These are phyloP conservation scores for Craniophora ligustri DNA, from an alignment of 2,888 invertebrate species.

Conservation along the genomic window DNA sequence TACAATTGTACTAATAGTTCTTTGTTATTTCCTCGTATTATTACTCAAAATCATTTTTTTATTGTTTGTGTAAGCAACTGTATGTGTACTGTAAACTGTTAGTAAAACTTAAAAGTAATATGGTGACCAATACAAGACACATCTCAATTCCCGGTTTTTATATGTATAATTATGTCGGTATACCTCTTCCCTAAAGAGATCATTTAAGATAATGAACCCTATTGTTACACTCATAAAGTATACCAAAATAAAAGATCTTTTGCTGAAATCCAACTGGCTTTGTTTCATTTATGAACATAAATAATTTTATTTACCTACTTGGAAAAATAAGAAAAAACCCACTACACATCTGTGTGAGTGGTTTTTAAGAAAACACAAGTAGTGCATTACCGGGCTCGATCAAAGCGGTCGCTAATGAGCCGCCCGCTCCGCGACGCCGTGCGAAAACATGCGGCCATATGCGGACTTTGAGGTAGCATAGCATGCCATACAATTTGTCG, in stretches of 20 bases:
- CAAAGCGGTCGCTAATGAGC: conserved; percentile 64
- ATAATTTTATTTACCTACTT: conserved; percentile 11
- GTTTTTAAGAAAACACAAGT: conserved; percentile 58
- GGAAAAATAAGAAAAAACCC: conserved; percentile 26
- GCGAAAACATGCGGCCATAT: conserved; percentile 29
- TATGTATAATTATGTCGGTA: not conserved
- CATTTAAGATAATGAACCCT: too few relatives aligned
- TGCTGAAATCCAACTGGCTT: not conserved
- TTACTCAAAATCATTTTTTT: too few relatives aligned
- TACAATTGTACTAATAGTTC: too few relatives aligned
- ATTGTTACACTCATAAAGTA: too few relatives aligned
- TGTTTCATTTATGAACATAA: not conserved
- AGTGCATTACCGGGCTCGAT: conserved; percentile 56
- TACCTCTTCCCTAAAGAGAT: too few relatives aligned
- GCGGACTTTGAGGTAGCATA: conserved; percentile 5
- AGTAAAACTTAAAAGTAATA: too few relatives aligned
- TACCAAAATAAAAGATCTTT: not conserved
- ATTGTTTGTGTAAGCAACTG: too few relatives aligned
- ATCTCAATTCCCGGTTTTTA: too few relatives aligned
- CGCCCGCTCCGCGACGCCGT: conserved; percentile 16
- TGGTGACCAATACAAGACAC: too few relatives aligned
- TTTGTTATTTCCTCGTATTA: too few relatives aligned
- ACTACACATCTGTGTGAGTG: conserved; percentile 25
- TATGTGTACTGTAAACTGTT: too few relatives aligned
- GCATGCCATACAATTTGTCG: conserved; percentile 28